These are phyloP conservation scores for Eueremaeus valkanovi DNA, from an alignment of 2,888 invertebrate species.

Conservation along the genomic window DNA sequence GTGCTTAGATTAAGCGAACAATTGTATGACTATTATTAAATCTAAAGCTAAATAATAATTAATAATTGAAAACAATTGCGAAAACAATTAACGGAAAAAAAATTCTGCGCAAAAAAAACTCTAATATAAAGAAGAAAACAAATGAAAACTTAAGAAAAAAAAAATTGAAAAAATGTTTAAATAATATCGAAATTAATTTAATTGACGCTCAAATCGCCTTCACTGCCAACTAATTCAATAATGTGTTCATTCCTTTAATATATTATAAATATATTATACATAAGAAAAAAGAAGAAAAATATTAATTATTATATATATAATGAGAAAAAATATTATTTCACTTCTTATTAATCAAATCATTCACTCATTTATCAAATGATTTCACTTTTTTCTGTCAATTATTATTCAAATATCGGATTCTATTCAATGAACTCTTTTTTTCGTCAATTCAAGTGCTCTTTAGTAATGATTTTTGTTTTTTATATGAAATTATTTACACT, in stretches of 20 bases:
- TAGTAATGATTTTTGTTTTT: too few relatives aligned
- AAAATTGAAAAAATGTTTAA: background rate
- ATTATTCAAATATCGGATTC: too few relatives aligned
- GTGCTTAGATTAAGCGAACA: background rate
- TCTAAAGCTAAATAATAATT: background rate
- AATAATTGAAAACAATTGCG: background rate
- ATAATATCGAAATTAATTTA: background rate
- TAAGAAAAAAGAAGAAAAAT: too few relatives aligned
- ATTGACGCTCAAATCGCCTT: slow-evolving; percentile 28
- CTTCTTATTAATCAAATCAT: too few relatives aligned
- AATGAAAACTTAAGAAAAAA: background rate
- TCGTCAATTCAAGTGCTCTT: too few relatives aligned
- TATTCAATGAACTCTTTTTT: too few relatives aligned
- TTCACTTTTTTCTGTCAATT: background rate
- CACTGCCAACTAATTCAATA: slow-evolving; percentile 22
- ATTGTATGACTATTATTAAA: background rate
- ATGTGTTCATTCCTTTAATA: slow-evolving; percentile 22
- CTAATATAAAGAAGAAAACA: too few relatives aligned
- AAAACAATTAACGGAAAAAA: background rate
- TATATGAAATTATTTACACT: background rate
- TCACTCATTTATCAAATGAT: background rate
- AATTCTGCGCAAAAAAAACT: too few relatives aligned
- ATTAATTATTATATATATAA: too few relatives aligned
- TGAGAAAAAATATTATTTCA: too few relatives aligned
- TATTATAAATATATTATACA: too few relatives aligned